phyloP scores from a whole-genome alignment of 2,888 invertebrate genomes.

The Euphydryas editha region DNA sequence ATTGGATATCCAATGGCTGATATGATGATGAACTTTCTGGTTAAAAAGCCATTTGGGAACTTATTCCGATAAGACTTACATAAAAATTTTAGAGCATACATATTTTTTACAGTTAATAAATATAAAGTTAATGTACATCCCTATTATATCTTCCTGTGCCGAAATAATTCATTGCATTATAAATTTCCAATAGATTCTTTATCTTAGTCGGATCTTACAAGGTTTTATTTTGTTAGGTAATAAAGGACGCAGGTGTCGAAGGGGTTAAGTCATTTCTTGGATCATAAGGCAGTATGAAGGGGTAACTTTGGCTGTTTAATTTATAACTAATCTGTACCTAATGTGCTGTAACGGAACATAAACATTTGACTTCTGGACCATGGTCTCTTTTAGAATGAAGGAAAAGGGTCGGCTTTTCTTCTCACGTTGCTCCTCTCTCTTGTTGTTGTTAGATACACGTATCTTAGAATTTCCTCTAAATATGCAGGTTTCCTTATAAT shows the following conservation, averaged over 20 bases:
- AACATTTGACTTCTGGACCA: no score
- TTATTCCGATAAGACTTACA: no score
- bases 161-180: constrained; percentile 16
- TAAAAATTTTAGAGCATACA: no score
- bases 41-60: no score
- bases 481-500: no score
- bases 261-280: constrained; percentile 19
- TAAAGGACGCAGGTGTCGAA: constrained; percentile 20
- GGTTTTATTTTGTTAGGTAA: neutral
- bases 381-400: no score
- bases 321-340: neutral
- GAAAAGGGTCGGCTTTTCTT: no score
- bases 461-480: no score
- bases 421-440: no score
- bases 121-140: constrained; percentile 13
- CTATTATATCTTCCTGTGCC: constrained; percentile 14
- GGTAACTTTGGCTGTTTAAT: constrained; percentile 12
- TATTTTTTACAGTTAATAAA: neutral
- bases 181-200: neutral
- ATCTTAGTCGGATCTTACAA: neutral
- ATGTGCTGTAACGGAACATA: neutral
- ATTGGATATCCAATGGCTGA: no score
- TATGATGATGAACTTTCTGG: no score
- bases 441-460: no score
- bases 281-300: constrained; percentile 9